These are phyloP conservation scores for Ciconia stormi DNA, from an alignment of 2,113 vertebrate genomes.

Conservation along the genomic window DNA sequence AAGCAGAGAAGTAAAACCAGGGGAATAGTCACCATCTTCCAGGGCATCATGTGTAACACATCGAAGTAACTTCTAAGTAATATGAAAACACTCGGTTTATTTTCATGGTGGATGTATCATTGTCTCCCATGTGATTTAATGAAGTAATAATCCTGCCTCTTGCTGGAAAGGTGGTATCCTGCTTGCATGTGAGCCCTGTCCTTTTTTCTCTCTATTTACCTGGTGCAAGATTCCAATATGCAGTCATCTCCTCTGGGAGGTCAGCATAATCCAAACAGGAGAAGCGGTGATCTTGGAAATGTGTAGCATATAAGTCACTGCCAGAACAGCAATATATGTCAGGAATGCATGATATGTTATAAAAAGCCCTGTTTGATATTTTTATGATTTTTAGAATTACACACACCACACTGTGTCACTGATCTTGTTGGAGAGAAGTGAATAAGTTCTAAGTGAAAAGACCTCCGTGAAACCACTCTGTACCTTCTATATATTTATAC, in stretches of 20 bases:
- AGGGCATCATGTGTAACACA: not conserved
- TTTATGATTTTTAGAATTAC: slow-evolving; percentile 15
- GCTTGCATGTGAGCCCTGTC: not conserved
- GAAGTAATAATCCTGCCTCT: not conserved
- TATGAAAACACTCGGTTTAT: not conserved
- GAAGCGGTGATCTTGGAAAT: not conserved
- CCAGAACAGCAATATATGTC: not conserved
- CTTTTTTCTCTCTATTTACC: not conserved
- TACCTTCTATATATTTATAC: not conserved
- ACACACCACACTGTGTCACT: not conserved
- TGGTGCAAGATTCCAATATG: not conserved
- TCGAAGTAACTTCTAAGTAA: not conserved
- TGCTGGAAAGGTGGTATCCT: not conserved
- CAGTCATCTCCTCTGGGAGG: not conserved
- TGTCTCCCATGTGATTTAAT: not conserved
- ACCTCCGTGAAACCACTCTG: not conserved
- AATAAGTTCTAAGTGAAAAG: slow-evolving; percentile 6
- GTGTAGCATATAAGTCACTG: not conserved
- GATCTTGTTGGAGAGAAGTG: not conserved
- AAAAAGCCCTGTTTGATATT: not conserved
- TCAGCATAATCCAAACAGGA: slow-evolving; percentile 3
- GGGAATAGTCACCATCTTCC: not conserved
- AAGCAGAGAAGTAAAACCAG: not conserved
- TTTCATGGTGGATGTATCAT: not conserved
- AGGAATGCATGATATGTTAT: not conserved